Percentiles rank a stretch among this genome's conserved stretches.
Conservation (phyloP, 2,888 invertebrate species). For the Pelosia muscerda region DNA sequence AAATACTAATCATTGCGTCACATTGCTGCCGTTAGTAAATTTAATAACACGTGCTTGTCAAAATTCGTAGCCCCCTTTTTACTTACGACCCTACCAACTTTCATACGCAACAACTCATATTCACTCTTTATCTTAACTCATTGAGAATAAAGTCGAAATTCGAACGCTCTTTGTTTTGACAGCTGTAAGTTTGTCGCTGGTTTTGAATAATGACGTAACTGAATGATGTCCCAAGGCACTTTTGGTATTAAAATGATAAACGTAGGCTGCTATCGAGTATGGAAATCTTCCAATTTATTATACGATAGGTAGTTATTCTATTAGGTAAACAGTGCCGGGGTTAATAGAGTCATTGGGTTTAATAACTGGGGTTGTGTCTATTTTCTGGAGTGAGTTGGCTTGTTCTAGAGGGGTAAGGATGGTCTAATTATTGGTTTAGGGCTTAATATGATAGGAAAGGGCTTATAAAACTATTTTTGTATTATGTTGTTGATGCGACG, state of each 20-base stretch:
- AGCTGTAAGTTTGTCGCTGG: conserved; percentile 10
- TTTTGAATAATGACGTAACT: conserved; percentile 75
- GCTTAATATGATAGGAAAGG: too few relatives aligned
- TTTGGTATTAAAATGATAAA: conserved; percentile 85
- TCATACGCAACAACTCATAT: conserved; percentile 16
- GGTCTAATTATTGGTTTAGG: conserved; percentile 7
- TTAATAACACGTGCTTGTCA: conserved; percentile 80
- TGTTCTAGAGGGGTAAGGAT: conserved; percentile 10
- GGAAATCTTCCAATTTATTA: conserved; percentile 87
- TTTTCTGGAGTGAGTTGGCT: conserved; percentile 21
- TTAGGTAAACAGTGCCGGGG: conserved; percentile 84
- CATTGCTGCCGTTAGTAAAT: conserved; percentile 75
- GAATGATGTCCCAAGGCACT: conserved; percentile 78
- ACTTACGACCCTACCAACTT: conserved; percentile 53
- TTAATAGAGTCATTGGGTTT: conserved; percentile 82
- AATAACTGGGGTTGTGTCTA: conserved; percentile 62
- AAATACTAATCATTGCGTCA: conserved; percentile 76
- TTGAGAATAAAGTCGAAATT: conserved; percentile 36
- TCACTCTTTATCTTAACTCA: conserved; percentile 19
- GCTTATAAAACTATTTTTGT: not conserved
- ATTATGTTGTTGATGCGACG: not conserved
- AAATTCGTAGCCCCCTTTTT: conserved; percentile 68
- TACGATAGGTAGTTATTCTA: conserved; percentile 85
- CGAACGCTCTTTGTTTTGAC: conserved; percentile 15
- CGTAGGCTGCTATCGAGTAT: conserved; percentile 79